These are phyloP conservation scores for Bradypodion ventrale DNA, from an alignment of 2,797 vertebrate genomes.

Conservation along the genomic window DNA sequence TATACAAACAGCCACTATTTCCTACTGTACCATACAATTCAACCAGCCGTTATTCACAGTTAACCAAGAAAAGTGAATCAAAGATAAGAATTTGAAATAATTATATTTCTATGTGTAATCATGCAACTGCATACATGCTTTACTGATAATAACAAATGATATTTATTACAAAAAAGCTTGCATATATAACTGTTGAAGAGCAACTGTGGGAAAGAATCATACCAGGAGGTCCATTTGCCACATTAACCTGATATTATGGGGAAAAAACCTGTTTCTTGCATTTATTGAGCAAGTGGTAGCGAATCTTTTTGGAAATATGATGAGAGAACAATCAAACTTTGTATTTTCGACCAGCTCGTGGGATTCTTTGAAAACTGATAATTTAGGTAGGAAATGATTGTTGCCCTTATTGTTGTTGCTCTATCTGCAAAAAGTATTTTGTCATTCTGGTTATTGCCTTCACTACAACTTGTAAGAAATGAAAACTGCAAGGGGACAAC, in stretches of 20 bases:
- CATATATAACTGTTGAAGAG: not conserved
- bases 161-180: not conserved
- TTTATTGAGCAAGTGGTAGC: not conserved
- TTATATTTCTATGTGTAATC: no score
- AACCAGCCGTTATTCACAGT: no score
- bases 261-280: not conserved
- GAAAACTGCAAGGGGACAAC: not conserved
- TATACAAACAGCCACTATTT: no score
- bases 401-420: not conserved
- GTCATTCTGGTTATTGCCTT: not conserved
- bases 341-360: not conserved
- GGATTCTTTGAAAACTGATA: not conserved
- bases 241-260: not conserved
- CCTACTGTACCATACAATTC: no score
- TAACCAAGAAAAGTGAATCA: no score
- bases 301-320: not conserved
- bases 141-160: not conserved
- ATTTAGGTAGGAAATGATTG: not conserved
- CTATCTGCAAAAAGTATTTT: not conserved
- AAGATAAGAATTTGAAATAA: no score
- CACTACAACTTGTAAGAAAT: not conserved
- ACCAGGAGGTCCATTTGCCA: not conserved
- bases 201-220: constrained; percentile 13
- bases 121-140: no score
- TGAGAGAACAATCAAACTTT: not conserved